Evolutionary conservation across 2,113 vertebrate species (phyloP).

Genomic region (Mus pahari): DNA sequence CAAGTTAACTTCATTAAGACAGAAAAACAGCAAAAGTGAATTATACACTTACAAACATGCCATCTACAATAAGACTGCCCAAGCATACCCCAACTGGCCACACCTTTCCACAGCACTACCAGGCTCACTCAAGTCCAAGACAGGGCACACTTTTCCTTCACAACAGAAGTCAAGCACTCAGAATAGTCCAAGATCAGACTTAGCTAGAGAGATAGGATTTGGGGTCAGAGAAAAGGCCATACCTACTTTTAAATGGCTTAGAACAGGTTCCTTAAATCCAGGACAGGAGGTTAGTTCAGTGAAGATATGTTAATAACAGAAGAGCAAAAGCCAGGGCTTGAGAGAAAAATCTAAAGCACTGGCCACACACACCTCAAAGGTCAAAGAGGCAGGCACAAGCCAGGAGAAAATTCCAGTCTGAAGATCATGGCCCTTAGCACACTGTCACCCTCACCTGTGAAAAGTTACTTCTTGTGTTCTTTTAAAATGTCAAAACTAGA

Average conservation of each 20-base stretch:
- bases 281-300: neutral
- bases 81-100: no score
- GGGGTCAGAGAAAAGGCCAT: neutral
- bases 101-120: neutral
- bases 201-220: neutral
- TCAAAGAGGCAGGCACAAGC: neutral
- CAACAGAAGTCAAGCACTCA: neutral
- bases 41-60: fast-evolving
- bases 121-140: neutral
- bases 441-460: neutral
- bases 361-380: neutral
- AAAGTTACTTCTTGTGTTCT: neutral
- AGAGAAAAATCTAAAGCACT: neutral
- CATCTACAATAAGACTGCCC: fast-evolving
- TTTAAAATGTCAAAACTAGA: neutral
- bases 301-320: neutral
- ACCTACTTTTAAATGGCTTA: neutral
- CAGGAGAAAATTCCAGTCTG: neutral
- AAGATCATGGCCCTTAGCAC: neutral
- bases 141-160: fast-evolving
- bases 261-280: neutral
- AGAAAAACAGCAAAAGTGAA: neutral
- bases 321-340: neutral
- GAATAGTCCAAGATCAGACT: neutral
- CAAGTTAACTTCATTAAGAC: neutral